These are phyloP conservation scores for Naja naja DNA, from an alignment of 2,113 vertebrate genomes.

Conservation along the genomic window DNA sequence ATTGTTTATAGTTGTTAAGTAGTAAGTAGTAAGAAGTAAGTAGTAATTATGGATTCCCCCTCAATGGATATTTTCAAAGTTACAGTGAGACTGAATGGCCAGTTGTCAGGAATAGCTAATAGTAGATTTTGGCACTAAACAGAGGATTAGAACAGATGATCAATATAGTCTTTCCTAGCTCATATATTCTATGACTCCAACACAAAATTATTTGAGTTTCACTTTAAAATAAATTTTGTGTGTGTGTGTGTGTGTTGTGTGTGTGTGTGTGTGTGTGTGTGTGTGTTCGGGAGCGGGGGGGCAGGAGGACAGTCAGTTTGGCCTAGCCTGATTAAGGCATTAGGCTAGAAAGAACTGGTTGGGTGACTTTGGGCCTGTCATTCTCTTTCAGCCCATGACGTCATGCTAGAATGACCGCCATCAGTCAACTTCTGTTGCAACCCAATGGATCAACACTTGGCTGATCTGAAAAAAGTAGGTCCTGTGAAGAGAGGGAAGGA, in stretches of 20 bases:
- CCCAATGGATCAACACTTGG: too few species aligned
- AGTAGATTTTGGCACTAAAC: not conserved
- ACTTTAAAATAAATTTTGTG: not conserved
- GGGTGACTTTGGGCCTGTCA: too few species aligned
- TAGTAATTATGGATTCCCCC: not conserved
- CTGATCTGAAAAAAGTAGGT: not conserved
- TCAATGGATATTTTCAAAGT: not conserved
- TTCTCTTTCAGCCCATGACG: too few species aligned
- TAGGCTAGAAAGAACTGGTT: too few species aligned
- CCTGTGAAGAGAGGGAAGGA: not conserved
- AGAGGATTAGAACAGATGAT: not conserved
- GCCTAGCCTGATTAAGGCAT: too few species aligned
- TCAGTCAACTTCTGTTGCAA: too few species aligned
- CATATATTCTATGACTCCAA: not conserved
- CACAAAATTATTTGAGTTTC: not conserved
- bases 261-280: too few species aligned
- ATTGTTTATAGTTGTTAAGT: not conserved
- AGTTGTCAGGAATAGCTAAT: not conserved
- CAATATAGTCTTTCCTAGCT: not conserved
- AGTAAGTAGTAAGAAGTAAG: not conserved
- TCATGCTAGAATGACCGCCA: too few species aligned
- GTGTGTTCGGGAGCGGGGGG: too few species aligned
- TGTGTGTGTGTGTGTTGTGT: too few species aligned
- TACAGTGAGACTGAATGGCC: not conserved
- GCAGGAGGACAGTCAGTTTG: too few species aligned